Evolutionary conservation across 2,113 vertebrate species (phyloP), one percentile per base, ranked within the genome.

Genomic region (Tetrao urogallus): DNA sequence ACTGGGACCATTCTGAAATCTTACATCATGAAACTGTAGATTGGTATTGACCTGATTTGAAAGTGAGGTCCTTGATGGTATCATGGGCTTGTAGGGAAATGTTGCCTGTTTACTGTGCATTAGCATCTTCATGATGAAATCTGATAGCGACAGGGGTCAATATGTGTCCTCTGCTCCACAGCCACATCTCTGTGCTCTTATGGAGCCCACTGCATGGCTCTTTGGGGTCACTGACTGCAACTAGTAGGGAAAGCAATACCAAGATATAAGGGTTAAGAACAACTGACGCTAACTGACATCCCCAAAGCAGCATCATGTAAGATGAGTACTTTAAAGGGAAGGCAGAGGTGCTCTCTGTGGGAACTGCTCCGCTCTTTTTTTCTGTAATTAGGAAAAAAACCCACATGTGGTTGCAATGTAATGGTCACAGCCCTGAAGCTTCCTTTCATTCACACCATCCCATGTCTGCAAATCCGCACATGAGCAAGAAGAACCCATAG

Each of bases 1-100:
- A 63, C 73, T 4, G 0, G 67, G 27, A n/a, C 93, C 82, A 54
- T 86, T 52, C n/a, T 72, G 85, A 82, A 96, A 5, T 92, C 93
- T 94, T 67, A 92, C 88, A 69, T 86, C 76, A 57, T 75, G 93
- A 82, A 92, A 92, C 25, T 56, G 47, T 42, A 95, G 93, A 52
- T 6, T 3, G 43, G 6, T 36, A 94, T 95, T 17, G 95, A 96
- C 79, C 91, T n/a, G 87, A 3, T 5, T 18, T 5, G 40, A 5
- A 7, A 76, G 38, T 0, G 60, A 78, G 88, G 22, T 10, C 72
- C 48, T 47, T 17, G 89, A 90, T 74, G 89, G 58, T 22, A 42
- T 56, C 75, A 20, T 47, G 89, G 56, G 3, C 75, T 77, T 77
- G 71, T 34, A 17, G 91, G 84, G 75, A 63, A 19, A 8, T 43